Percentiles rank a stretch among this genome's conserved stretches.
Evolutionary conservation across 2,888 invertebrate species (phyloP).

Genomic region (Lasioglossum lativentre): DNA sequence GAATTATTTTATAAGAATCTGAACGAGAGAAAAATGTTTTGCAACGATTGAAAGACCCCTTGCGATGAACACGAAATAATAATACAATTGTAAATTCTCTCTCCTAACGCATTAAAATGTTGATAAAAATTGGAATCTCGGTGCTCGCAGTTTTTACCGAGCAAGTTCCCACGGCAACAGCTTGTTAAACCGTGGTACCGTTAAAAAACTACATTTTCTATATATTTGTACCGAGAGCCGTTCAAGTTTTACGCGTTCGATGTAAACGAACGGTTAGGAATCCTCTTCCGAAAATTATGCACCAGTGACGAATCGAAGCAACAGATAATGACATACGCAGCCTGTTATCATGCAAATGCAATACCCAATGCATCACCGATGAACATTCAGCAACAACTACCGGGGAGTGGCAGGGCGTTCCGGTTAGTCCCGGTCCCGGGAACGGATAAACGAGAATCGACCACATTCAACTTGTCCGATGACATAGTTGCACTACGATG

Average conservation of each 20-base stretch:
- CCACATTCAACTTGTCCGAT: constrained; percentile 45
- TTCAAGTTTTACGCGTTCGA: neutral
- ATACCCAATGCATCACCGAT: constrained; percentile 38
- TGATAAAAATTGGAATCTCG: neutral
- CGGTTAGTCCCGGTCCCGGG: constrained; percentile 29
- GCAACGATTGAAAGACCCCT: too few relatives aligned
- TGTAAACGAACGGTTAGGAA: neutral
- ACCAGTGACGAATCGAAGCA: constrained; percentile 25
- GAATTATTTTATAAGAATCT: too few relatives aligned
- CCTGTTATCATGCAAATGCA: constrained; percentile 69
- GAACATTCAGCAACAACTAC: constrained; percentile 54
- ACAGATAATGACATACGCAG: constrained; percentile 54
- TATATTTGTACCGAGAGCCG: neutral
- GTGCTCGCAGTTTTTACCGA: neutral
- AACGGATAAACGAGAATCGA: constrained; percentile 23
- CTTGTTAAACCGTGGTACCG: neutral
- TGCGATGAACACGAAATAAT: too few relatives aligned
- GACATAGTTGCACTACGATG: constrained; percentile 39
- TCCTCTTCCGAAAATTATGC: constrained; percentile 30
- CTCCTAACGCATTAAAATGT: neutral
- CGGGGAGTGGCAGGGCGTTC: constrained; percentile 65
- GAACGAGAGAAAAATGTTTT: too few relatives aligned
- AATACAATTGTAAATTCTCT: neutral
- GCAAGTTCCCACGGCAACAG: neutral
- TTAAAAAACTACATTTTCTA: neutral